Evolutionary conservation across 2,113 vertebrate genomes (phyloP), one percentile per base, ranked within the genome.

Genomic region (Oophaga pumilio): DNA sequence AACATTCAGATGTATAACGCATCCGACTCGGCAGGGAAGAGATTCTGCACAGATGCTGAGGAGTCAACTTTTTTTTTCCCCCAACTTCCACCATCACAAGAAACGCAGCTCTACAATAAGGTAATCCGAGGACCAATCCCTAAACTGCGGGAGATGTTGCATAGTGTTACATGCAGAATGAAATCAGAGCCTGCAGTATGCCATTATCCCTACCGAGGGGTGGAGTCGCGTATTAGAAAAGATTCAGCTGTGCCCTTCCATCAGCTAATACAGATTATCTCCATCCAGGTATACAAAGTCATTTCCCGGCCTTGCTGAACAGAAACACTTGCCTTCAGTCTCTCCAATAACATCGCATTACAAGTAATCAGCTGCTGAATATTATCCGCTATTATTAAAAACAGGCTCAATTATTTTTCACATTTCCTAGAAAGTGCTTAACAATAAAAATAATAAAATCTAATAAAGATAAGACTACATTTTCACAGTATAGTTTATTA

Each of bases 261-360:
- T 88, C 71, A 73, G 71, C 86, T 88, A 83, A 88, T 88, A 88
- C 79, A 88, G 86, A 88, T 88, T 83, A 88, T 88, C 86, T 83
- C 80, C 80, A 87, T 74, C 78, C 86, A 88, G 86, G 80, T 88
- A 83, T 88, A 88, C 80, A 88, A 88, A 88, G 86, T 82, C 69
- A 88, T 88, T 88, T 88, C 86, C 80, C 68, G 71, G 86, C 79
- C 66, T 76, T 88, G 56, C 78, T 62, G 11, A 64, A 76, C 15
- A 82, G 28, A 76, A 43, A 22, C 52, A 59, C 28, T 76, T 10
- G 53, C 56, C 43, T 59, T 59, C 64, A 50, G 49, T 81, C 43
- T 49, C 11, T 28, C 18, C 60, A 81, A 43, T 43, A 33, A 5
- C 7, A 11, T 17, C 20, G 26, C 57, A 81, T n/a, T 33, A 60